Base-by-base conservation (phyloP, 2,888 invertebrate genomes). In the Erebia epiphron region DNA sequence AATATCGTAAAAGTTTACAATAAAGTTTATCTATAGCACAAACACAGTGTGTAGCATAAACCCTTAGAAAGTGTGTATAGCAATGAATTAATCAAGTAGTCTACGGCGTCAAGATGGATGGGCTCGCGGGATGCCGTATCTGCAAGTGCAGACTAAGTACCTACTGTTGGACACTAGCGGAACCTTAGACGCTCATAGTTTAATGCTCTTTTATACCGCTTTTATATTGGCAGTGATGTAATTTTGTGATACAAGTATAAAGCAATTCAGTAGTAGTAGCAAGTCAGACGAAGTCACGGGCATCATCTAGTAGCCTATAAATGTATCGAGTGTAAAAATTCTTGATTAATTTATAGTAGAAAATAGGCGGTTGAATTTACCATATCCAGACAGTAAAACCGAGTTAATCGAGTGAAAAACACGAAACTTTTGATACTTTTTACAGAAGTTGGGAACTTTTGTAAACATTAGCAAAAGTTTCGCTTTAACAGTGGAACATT, bases 51-150 rank as follows among this genome's bases (percentile, higher is more conserved):
- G 63, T 61, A 50, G 52, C 16, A 65, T n/a, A 11, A 64, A 21
- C 71, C 52, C 63, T 13, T 9, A 13, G 26, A 49, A 49, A 69
- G 26, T 67, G 26, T 68, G 67, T 79, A 76, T 75, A 79, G 79
- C 80, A 79, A 80, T 80, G 80, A 86, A 89, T 89, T 89, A 89
- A 89, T 89, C 87, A 88, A 88, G 85, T 80, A 79, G 79, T 43
- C 66, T 86, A 85, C 85, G 86, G 85, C 83, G 83, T 79, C 83
- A 75, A 83, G 87, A 87, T 87, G 85, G 89, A 89, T 88, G 86
- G 77, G 76, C 84, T 50, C 67, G 18, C 58, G 70, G 70, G 74
- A 69, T 49, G 26, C 46, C 16, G 58, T 72, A 70, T 64, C 68
- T 68, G 57, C 43, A 21, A 14, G 56, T 67, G 62, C 63, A 56